Evolutionary conservation across 2,113 vertebrate genomes (phyloP), one percentile per base, ranked within the genome.

Genomic region (Nymphicus hollandicus): DNA sequence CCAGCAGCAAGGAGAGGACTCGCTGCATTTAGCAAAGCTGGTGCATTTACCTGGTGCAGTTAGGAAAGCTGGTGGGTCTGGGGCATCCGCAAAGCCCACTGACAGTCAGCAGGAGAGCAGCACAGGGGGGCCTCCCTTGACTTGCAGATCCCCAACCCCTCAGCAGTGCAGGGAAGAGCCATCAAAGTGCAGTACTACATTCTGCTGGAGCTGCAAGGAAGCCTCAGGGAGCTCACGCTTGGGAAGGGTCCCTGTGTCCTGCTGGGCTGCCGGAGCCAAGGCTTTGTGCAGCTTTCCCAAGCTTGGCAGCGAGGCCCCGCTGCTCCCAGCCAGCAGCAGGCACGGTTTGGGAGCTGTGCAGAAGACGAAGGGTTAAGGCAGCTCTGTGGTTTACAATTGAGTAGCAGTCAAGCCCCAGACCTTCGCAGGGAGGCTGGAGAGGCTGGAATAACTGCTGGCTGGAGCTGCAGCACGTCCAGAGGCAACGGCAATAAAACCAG

Each of bases 401-500:
- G 94, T 55, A 81, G 93, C 93, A 96, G 92, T 69, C 88, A n/a
- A 84, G 37, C 58, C 74, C 12, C 61, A 92, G 95, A 73, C 91
- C 81, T 95, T 94, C 53, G 5, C 89, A 64, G 92, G 95, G 95
- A 96, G 85, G 86, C 86, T 93, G 82, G 72, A 96, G 92, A 81
- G 84, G 49, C 91, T 95, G 96, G 74, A 96, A 94, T 92, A 96
- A 94, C 95, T 95, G 90, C 89, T 91, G 89, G 93, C 89, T 90
- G 93, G 89, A 94, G 86, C 96, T 93, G 94, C 73, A 82, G 94
- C 94, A 94, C 39, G 69, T 93, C 91, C 95, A 86, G 94, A 97
- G 94, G 92, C 93, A 93, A 91, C 35, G 13, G 88, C 85, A 97
- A 96, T 96, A 96, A 97, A 95, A 93, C 91, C 89, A 78, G 84